Conservation (phyloP, 2,888 invertebrate genomes). For the Synergus itoensis region DNA sequence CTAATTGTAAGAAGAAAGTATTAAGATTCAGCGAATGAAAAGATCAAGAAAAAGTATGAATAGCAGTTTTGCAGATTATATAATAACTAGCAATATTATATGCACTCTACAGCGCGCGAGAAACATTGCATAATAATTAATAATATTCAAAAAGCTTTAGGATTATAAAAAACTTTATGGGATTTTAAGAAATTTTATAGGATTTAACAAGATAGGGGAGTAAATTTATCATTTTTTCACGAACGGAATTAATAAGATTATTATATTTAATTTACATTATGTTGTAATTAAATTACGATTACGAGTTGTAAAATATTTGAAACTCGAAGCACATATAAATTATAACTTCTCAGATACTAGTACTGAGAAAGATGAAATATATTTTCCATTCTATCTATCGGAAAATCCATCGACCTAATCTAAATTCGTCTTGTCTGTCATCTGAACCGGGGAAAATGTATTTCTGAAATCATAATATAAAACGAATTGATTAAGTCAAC, state of each 20-base stretch:
- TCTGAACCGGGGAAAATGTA: background rate
- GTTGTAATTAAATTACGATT: background rate
- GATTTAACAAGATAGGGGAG: too few species aligned
- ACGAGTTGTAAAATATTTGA: background rate
- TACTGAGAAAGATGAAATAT: background rate
- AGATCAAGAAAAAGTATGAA: background rate
- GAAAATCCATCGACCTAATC: conserved; percentile 16
- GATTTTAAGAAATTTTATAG: too few species aligned
- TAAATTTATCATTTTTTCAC: too few species aligned
- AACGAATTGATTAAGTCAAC: background rate
- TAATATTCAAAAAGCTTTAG: too few species aligned
- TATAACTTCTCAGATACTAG: background rate
- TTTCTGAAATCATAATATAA: background rate
- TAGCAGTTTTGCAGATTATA: background rate
- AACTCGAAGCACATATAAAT: background rate
- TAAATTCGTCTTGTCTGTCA: conserved; percentile 31
- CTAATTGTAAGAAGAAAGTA: background rate
- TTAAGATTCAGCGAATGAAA: conserved; percentile 16
- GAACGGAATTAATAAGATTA: too few species aligned
- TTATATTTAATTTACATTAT: background rate
- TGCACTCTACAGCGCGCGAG: too few species aligned
- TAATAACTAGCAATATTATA: too few species aligned
- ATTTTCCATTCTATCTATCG: background rate
- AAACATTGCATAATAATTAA: too few species aligned
- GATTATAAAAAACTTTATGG: too few species aligned